These are phyloP conservation scores for Otus sunia DNA, from an alignment of 2,113 vertebrate species.

Conservation along the genomic window DNA sequence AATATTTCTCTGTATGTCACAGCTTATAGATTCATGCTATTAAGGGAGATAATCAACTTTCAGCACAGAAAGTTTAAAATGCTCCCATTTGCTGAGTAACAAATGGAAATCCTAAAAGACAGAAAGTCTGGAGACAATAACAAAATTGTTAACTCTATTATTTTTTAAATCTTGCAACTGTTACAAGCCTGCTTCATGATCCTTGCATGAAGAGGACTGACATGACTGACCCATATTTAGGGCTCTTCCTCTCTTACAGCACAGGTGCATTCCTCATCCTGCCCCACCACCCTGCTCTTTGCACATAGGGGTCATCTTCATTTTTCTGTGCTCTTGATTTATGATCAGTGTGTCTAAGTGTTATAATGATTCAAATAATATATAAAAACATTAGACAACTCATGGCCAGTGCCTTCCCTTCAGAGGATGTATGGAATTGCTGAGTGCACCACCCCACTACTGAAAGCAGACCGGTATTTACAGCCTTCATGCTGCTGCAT, in stretches of 20 bases:
- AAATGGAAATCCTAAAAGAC: conserved; percentile 1
- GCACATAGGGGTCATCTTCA: conserved; percentile 37
- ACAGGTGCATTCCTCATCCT: conserved; percentile 48
- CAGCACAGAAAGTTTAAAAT: conserved; percentile 4
- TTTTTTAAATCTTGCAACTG: background rate
- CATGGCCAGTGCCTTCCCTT: background rate
- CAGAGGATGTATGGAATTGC: background rate
- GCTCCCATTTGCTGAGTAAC: background rate
- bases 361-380: conserved; percentile 39
- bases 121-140: conserved; percentile 25
- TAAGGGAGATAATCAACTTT: conserved; percentile 27
- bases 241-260: background rate
- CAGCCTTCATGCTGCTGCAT: background rate
- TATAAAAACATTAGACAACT: conserved; percentile 5
- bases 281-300: conserved; percentile 2
- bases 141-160: background rate
- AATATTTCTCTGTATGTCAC: conserved; percentile 16
- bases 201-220: background rate
- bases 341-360: conserved; percentile 4
- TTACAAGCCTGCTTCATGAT: background rate
- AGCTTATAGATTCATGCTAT: conserved; percentile 21
- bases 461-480: background rate
- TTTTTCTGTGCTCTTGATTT: conserved; percentile 44
- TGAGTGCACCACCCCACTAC: background rate
- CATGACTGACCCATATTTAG: background rate